These are phyloP conservation scores for Aphodius granarius DNA, from an alignment of 2,888 invertebrate genomes.

Conservation along the genomic window DNA sequence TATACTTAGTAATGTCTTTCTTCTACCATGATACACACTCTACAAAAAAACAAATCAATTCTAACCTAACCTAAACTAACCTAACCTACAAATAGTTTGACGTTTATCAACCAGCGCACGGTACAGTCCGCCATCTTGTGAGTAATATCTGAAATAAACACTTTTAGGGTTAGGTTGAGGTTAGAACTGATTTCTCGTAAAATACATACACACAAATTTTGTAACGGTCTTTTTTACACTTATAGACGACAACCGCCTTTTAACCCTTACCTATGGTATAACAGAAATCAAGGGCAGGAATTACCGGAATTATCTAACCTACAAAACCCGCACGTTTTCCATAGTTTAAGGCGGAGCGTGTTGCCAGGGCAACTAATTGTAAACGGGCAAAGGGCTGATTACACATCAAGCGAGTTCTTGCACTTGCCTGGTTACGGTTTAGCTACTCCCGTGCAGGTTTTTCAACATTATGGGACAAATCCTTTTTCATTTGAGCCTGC, in stretches of 20 bases:
- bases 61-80: not conserved
- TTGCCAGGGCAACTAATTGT: conserved; percentile 12
- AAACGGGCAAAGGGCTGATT: conserved; percentile 13
- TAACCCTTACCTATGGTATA: conserved; percentile 50
- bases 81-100: not conserved
- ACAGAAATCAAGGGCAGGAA: conserved; percentile 39
- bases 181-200: not conserved
- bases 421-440: not conserved
- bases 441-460: conserved; percentile 6
- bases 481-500: conserved; percentile 21
- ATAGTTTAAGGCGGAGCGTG: conserved; percentile 23
- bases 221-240: conserved; percentile 39
- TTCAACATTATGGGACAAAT: conserved; percentile 26
- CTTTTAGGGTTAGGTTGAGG: not conserved
- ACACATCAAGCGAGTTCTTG: conserved; percentile 40
- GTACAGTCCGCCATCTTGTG: not conserved
- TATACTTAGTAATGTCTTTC: too few relatives aligned
- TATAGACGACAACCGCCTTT: conserved; percentile 50
- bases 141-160: not conserved
- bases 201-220: conserved; percentile 2
- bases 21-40: too few relatives aligned
- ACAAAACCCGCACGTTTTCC: conserved; percentile 23
- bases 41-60: not conserved
- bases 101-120: not conserved
- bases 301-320: conserved; percentile 43